Evolutionary conservation across 2,888 invertebrate species (phyloP), one percentile per base, ranked within the genome.

Genomic region (Carterocephalus palaemon): DNA sequence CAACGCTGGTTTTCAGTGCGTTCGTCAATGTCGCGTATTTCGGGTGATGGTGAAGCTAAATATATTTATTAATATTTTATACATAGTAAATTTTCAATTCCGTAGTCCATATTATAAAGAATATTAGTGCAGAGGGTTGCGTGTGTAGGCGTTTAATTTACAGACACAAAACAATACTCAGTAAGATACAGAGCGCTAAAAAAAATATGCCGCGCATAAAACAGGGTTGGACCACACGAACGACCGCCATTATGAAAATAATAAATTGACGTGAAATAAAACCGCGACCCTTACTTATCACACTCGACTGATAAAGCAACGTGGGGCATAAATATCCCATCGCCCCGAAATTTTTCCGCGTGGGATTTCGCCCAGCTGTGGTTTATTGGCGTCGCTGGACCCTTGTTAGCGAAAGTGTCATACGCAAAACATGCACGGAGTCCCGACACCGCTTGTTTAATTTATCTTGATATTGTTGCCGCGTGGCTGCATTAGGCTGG

Each of bases 401-500:
- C 54, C 51, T 47, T 49, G 51, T 54, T 53, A 52, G 28, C 33
- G 24, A 26, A 46, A 36, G 47, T 52, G 54, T 49, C 53, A 52
- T 47, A 40, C 38, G 48, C 56, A 53, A 43, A 51, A 47, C 50
- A 52, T 17, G 32, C 19, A 29, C 41, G 9, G n/a, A 17, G 32
- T 10, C 22, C 19, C 40, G 40, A 24, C 23, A 23, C n/a, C 16
- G 8, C 19, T 19, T 31, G 32, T 24, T 41, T 32, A 32, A 41
- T 41, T 32, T 41, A 41, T 41, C 40, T 24, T 24, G 37, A 41
- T 32, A 34, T 34, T 34, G 32, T 26, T 33, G 41, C 32, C 17
- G 16, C 10, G 20, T 8, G 16, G 17, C n/a, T 9, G 32, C 17
- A 7, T 41, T 19, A 41, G 24, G 41, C 6, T 19, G 32, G 5